Evolutionary conservation across 2,113 vertebrate genomes (phyloP).

Genomic region (Pygoscelis adeliae): DNA sequence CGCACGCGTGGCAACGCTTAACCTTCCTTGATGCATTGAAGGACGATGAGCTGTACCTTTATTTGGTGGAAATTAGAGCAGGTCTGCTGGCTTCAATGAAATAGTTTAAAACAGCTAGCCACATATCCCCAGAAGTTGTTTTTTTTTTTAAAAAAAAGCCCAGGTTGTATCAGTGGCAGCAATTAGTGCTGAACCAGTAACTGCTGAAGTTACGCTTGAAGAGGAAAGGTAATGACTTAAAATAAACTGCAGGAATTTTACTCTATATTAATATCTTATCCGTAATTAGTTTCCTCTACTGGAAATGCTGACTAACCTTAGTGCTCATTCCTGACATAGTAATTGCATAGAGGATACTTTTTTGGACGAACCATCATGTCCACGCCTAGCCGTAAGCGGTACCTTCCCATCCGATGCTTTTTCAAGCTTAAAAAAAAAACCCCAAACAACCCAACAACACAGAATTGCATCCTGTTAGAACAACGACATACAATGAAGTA

Average conservation of each 20-base stretch:
- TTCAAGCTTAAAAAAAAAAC: neutral
- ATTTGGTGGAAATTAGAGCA: neutral
- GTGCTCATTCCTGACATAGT: neutral
- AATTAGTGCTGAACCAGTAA: too few species aligned
- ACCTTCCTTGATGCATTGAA: accelerated
- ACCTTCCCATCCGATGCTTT: neutral
- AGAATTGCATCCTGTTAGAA: neutral
- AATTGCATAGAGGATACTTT: accelerated
- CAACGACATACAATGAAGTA: neutral
- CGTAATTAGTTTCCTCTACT: neutral
- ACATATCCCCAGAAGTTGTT: neutral
- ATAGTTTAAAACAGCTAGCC: neutral
- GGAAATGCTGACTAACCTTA: neutral
- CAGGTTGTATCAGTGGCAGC: neutral
- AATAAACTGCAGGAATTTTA: neutral
- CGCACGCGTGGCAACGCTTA: accelerated
- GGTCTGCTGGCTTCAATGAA: neutral
- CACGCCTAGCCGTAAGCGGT: neutral
- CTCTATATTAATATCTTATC: too few species aligned
- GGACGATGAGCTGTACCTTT: accelerated
- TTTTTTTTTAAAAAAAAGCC: too few species aligned
- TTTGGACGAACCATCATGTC: accelerated
- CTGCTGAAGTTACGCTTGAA: neutral
- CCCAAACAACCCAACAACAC: too few species aligned
- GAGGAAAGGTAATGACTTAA: neutral